Conservation (phyloP, 1,140 invertebrate genomes). For the Conus ventricosus region DNA sequence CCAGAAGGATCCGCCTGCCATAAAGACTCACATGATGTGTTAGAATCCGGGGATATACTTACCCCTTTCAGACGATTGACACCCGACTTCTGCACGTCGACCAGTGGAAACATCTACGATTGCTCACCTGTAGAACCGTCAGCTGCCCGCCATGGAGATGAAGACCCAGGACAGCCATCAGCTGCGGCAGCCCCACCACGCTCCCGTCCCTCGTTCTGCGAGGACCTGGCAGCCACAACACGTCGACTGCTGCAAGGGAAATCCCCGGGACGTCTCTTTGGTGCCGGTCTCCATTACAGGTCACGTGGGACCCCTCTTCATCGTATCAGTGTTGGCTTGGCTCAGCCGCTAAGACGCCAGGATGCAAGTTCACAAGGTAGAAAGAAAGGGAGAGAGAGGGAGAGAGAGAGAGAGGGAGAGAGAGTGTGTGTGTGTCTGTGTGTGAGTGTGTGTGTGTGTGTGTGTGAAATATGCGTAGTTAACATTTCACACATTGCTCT, state of each 20-base stretch:
- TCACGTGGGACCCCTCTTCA: background rate
- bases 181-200: background rate
- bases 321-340: constrained; percentile 7
- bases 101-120: background rate
- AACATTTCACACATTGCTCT: too few relatives aligned
- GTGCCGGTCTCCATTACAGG: background rate
- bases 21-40: background rate
- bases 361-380: background rate
- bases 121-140: background rate
- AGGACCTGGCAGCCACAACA: constrained; percentile 10
- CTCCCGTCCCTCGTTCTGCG: background rate
- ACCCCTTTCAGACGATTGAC: background rate
- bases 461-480: background rate
- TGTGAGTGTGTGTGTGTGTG: background rate
- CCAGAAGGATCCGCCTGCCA: background rate
- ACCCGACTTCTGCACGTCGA: background rate
- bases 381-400: too few relatives aligned
- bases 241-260: background rate
- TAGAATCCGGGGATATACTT: background rate
- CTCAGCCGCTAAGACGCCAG: background rate
- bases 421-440: background rate
- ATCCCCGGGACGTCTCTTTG: background rate
- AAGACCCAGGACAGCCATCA: background rate
- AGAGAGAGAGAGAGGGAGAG: too few relatives aligned
- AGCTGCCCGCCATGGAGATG: background rate